Conservation (phyloP, 2,797 vertebrate genomes). For the Zalophus californianus region DNA sequence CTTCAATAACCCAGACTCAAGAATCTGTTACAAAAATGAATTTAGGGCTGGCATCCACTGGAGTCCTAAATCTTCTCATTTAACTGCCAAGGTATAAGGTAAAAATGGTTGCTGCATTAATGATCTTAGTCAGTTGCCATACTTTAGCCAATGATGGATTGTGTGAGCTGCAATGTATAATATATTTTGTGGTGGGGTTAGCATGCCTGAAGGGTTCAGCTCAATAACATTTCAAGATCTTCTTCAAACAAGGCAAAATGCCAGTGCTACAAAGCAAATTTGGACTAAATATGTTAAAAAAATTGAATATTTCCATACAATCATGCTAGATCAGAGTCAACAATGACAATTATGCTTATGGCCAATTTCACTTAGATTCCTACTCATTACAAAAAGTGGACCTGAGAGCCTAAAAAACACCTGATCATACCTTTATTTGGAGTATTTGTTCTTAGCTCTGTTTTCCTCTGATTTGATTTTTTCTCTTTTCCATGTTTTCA, state of each 20-base stretch:
- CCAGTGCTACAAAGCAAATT: background rate
- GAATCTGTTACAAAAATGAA: slow-evolving; percentile 72
- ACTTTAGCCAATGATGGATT: slow-evolving; percentile 7
- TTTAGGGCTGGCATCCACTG: slow-evolving; percentile 66
- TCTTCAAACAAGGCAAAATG: slow-evolving; percentile 51
- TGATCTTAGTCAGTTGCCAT: background rate
- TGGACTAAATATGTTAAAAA: slow-evolving; percentile 10
- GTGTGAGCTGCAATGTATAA: background rate
- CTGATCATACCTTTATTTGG: background rate
- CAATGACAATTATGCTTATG: background rate
- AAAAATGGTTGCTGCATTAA: background rate
- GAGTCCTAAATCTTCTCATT: slow-evolving; percentile 63
- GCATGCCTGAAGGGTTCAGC: background rate
- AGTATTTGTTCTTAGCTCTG: background rate
- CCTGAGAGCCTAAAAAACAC: background rate
- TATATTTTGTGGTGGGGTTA: background rate
- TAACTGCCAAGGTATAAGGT: background rate
- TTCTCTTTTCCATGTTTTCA: background rate
- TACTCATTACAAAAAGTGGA: background rate
- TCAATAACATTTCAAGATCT: slow-evolving; percentile 55
- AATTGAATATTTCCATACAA: background rate
- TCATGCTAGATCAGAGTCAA: background rate
- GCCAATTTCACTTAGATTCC: background rate
- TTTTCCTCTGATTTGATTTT: background rate
- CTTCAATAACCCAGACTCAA: slow-evolving; percentile 74